These are phyloP conservation scores for Hypselothyrea guttata DNA, from an alignment of 2,888 invertebrate species.

Conservation along the genomic window DNA sequence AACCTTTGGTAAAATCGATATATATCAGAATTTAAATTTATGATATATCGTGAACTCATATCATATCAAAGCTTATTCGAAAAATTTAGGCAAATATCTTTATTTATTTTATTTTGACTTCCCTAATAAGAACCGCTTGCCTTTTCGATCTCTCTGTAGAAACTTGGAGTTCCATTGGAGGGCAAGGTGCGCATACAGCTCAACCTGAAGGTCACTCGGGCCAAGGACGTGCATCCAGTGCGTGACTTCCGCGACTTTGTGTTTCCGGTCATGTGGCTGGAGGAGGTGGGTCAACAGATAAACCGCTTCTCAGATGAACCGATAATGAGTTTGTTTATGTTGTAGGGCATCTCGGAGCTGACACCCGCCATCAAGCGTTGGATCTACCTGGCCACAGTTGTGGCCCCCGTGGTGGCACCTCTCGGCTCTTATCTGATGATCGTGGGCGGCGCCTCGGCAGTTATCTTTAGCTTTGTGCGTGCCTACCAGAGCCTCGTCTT, in stretches of 20 bases:
- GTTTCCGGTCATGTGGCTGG: constrained; percentile 94
- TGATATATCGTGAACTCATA: too few relatives aligned
- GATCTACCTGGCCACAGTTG: constrained; percentile 91
- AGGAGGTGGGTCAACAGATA: constrained; percentile 87
- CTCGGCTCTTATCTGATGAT: constrained; percentile 88
- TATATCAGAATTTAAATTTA: too few relatives aligned
- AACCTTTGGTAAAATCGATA: too few relatives aligned
- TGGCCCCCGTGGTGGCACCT: constrained; percentile 88
- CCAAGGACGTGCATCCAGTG: constrained; percentile 88
- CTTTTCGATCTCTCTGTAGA: constrained; percentile 84
- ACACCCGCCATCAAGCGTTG: constrained; percentile 90
- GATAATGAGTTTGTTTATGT: neutral
- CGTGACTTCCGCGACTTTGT: constrained; percentile 90
- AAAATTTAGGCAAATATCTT: too few relatives aligned
- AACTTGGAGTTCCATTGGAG: constrained; percentile 92
- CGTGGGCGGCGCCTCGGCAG: constrained; percentile 86
- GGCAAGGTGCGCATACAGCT: constrained; percentile 91
- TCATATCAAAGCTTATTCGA: too few relatives aligned
- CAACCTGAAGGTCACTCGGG: constrained; percentile 90
- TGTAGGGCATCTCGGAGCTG: constrained; percentile 89
- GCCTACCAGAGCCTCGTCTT: constrained; percentile 90
- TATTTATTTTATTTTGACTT: neutral
- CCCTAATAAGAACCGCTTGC: neutral
- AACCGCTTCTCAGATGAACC: neutral
- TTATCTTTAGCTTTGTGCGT: constrained; percentile 87